These are phyloP conservation scores for Pteropus rufus DNA, from an alignment of 2,797 vertebrate genomes.

Conservation along the genomic window DNA sequence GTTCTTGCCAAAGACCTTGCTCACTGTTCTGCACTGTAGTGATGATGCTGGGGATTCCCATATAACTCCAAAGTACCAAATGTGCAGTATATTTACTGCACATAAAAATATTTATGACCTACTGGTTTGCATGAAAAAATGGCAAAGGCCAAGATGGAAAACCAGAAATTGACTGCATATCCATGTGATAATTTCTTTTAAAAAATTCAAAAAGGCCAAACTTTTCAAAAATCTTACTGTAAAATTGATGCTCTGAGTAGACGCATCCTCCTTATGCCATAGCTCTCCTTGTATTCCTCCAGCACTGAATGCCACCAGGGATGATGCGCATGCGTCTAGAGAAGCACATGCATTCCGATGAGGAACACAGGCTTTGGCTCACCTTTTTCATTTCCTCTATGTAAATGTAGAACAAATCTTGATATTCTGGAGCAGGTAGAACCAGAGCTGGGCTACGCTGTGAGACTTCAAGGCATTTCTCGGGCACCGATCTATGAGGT, in stretches of 20 bases:
- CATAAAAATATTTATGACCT: background rate
- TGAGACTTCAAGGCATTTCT: background rate
- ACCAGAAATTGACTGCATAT: background rate
- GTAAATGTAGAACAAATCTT: background rate
- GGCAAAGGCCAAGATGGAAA: background rate
- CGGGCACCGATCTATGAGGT: background rate
- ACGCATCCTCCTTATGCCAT: background rate
- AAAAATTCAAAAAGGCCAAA: background rate
- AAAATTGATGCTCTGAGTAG: background rate
- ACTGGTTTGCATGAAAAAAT: background rate
- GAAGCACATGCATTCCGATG: background rate
- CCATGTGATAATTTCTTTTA: background rate
- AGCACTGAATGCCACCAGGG: background rate
- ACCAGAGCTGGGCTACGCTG: background rate
- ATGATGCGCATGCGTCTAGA: accelerated
- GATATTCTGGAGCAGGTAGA: no score
- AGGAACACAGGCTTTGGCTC: background rate
- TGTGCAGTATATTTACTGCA: background rate
- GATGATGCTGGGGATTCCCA: conserved; percentile 30
- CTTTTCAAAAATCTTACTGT: background rate
- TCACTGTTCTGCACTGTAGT: background rate
- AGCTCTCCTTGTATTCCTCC: background rate
- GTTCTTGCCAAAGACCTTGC: background rate
- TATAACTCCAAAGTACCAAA: background rate
- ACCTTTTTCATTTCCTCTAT: background rate